Evolutionary conservation across 2,797 vertebrate genomes (phyloP).

Genomic region (Pyrrhura leucotis): DNA sequence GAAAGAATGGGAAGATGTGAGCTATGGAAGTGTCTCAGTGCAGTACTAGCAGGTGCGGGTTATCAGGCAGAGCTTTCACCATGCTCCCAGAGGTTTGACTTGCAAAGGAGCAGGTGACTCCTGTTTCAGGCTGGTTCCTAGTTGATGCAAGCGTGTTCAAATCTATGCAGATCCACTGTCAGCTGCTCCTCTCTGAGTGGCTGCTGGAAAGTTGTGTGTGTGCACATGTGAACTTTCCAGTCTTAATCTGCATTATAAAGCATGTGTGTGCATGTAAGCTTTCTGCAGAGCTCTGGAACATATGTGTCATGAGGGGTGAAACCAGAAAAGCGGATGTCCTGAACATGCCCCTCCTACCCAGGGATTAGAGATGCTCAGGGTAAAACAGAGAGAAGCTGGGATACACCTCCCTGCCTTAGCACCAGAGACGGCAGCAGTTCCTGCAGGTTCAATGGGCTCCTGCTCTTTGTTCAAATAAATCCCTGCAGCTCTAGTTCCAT

Average conservation of each 20-base stretch:
- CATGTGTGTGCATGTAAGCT: neutral
- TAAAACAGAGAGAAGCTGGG: neutral
- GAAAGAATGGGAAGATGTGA: neutral
- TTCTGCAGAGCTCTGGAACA: constrained; percentile 17
- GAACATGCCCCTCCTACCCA: constrained; percentile 6
- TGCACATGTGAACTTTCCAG: neutral
- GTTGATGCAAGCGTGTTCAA: neutral
- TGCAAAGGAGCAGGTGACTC: neutral
- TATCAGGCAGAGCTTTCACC: neutral
- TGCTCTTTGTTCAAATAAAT: neutral
- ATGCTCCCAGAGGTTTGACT: neutral
- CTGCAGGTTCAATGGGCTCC: neutral
- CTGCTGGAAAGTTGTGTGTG: neutral
- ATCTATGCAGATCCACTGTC: neutral
- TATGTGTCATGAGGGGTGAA: neutral
- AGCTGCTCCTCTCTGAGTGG: neutral
- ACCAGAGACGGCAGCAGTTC: neutral
- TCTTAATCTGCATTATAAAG: neutral
- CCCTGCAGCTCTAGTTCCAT: neutral
- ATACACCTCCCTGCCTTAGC: neutral
- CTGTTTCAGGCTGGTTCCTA: neutral
- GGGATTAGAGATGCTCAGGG: constrained; percentile 31
- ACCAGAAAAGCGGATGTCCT: constrained; percentile 33
- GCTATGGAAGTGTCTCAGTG: neutral
- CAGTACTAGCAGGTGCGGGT: neutral